A percentile compares a stretch with the other conserved stretches of the same genome.
Evolutionary conservation across 2,888 invertebrate species (phyloP).

Genomic region (Liodrosophila aerea): DNA sequence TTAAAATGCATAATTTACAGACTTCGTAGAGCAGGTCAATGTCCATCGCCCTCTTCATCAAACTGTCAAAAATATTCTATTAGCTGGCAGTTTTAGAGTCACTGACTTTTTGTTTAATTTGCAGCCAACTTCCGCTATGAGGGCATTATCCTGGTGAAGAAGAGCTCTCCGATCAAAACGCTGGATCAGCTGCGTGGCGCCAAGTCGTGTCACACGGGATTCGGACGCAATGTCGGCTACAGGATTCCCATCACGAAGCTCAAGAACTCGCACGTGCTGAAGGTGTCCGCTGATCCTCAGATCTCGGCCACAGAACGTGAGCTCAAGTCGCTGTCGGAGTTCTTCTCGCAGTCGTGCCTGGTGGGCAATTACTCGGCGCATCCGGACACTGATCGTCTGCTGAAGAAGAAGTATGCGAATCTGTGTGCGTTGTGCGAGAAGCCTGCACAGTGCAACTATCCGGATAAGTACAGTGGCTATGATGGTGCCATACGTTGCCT

Average conservation of each 20-base stretch:
- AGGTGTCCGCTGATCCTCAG: conserved; percentile 79
- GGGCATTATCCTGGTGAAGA: conserved; percentile 91
- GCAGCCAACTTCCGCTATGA: conserved; percentile 91
- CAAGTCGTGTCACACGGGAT: conserved; percentile 93
- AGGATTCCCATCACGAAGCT: conserved; percentile 91
- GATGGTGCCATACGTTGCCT: conserved; percentile 93
- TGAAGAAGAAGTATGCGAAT: conserved; percentile 90
- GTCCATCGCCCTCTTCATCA: too few relatives aligned
- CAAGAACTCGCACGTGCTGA: conserved; percentile 85
- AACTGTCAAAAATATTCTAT: too few relatives aligned
- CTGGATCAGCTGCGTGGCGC: conserved; percentile 88
- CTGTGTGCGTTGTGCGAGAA: conserved; percentile 90
- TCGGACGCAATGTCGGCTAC: conserved; percentile 94
- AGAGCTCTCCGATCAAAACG: conserved; percentile 87
- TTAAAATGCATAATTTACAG: too few relatives aligned
- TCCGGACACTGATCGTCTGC: conserved; percentile 86
- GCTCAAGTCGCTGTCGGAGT: conserved; percentile 89
- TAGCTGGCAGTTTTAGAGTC: too few relatives aligned
- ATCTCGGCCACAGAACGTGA: conserved; percentile 87
- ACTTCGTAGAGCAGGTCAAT: too few relatives aligned
- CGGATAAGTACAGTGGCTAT: conserved; percentile 93
- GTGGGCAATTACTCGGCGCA: conserved; percentile 93
- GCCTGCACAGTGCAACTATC: conserved; percentile 89
- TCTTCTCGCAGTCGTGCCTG: conserved; percentile 92
- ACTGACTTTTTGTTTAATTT: too few relatives aligned